Evolutionary conservation across 2,888 invertebrate genomes (phyloP).

Genomic region (Morpho achilles): DNA sequence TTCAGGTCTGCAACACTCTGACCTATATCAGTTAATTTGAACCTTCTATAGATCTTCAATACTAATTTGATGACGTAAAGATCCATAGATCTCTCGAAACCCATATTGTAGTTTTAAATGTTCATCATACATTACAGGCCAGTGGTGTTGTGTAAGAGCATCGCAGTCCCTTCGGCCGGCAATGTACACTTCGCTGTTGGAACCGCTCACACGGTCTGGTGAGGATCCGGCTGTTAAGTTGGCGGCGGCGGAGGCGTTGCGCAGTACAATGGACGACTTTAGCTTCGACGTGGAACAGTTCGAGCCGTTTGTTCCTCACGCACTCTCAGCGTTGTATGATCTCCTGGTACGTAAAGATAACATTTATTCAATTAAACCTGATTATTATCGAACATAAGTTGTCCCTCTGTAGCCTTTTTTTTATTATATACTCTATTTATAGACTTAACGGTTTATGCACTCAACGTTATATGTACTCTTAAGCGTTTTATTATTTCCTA

Average conservation of each 20-base stretch:
- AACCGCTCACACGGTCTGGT: conserved; percentile 79
- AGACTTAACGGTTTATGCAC: too few species aligned
- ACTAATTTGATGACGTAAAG: too few species aligned
- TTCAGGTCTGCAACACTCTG: too few species aligned
- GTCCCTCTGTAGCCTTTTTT: too few species aligned
- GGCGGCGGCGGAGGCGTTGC: conserved; percentile 91
- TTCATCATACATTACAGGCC: conserved; percentile 46
- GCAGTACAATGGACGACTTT: conserved; percentile 93
- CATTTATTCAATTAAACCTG: not conserved
- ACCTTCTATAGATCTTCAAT: too few species aligned
- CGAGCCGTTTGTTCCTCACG: conserved; percentile 87
- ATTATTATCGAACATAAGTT: too few species aligned
- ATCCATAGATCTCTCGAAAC: too few species aligned
- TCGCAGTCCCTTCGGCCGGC: conserved; percentile 87
- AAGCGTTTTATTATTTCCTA: too few species aligned
- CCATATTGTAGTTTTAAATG: not conserved
- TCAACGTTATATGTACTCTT: too few species aligned
- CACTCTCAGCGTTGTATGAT: conserved; percentile 88
- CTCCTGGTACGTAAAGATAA: conserved; percentile 80
- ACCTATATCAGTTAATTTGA: too few species aligned
- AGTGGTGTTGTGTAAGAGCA: conserved; percentile 91
- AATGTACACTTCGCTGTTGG: conserved; percentile 88
- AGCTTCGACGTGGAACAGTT: conserved; percentile 94
- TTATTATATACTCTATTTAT: too few species aligned
- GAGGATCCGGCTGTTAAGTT: conserved; percentile 95